phyloP scores from a whole-genome alignment of 2,113 vertebrate species.

The Panthera tigris region DNA sequence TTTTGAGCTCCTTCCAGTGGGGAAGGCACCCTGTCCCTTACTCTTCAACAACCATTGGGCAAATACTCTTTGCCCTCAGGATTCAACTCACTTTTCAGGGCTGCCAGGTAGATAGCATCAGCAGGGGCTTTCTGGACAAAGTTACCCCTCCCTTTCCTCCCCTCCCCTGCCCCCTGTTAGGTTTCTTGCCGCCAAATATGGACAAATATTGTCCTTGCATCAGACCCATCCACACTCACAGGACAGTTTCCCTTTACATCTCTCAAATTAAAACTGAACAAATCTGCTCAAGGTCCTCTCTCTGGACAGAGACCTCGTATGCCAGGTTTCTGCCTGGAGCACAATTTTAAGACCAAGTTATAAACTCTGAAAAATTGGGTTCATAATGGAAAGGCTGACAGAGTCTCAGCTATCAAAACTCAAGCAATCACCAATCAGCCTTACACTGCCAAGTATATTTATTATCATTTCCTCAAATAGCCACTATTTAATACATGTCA shows the following conservation, averaged over 20 bases:
- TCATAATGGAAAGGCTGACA: constrained; percentile 40
- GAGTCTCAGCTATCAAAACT: background rate
- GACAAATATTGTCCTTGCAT: background rate
- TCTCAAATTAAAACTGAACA: background rate
- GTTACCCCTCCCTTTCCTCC: background rate
- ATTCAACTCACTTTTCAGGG: background rate
- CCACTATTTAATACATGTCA: constrained; percentile 32
- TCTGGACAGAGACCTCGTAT: background rate
- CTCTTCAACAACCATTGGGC: background rate
- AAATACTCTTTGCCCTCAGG: background rate
- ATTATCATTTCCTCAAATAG: constrained; percentile 42
- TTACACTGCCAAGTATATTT: constrained; percentile 27
- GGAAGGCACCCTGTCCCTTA: fast-evolving
- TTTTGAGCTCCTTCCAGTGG: background rate
- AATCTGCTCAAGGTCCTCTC: background rate
- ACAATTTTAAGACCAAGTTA: background rate
- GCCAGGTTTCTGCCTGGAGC: constrained; percentile 19
- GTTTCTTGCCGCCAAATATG: background rate
- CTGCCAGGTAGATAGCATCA: background rate
- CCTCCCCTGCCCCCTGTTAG: background rate
- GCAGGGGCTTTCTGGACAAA: background rate
- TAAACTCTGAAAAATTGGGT: constrained; percentile 53
- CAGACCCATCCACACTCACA: background rate
- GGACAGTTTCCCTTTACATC: background rate
- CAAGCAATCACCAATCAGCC: background rate